Conservation (phyloP, 2,888 invertebrate genomes). For the Callyntrura sp. region DNA sequence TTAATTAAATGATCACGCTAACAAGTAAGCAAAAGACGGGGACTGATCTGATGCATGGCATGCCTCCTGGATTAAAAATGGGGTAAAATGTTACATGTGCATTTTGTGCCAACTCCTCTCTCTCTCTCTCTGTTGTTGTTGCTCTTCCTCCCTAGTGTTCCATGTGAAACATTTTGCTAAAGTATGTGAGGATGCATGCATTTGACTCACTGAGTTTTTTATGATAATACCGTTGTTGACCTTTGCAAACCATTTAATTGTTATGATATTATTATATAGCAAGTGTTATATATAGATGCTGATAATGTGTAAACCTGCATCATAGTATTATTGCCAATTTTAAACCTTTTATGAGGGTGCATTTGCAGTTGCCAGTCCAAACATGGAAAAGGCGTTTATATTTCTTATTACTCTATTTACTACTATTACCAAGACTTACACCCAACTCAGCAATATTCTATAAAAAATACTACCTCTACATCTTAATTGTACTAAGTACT, state of each 20-base stretch:
- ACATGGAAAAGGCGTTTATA: constrained; percentile 37
- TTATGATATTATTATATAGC: neutral
- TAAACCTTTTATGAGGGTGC: constrained; percentile 61
- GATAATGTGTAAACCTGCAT: constrained; percentile 44
- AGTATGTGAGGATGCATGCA: constrained; percentile 26
- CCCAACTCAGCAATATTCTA: constrained; percentile 17
- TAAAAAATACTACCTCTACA: constrained; percentile 21
- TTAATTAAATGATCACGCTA: constrained; percentile 12
- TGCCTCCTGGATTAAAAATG: constrained; percentile 2
- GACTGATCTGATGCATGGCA: constrained; percentile 32
- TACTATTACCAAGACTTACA: constrained; percentile 40
- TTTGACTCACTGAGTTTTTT: neutral
- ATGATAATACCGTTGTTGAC: constrained; percentile 22
- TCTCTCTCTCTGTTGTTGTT: no score
- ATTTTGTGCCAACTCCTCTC: neutral
- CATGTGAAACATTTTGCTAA: neutral
- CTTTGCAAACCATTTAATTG: constrained; percentile 19
- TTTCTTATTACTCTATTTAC: constrained; percentile 2
- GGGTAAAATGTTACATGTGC: neutral
- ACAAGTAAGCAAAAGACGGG: neutral
- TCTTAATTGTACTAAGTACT: constrained; percentile 37
- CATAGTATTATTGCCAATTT: constrained; percentile 16
- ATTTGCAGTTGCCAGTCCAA: constrained; percentile 77
- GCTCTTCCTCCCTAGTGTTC: constrained; percentile 13
- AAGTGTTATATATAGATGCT: neutral